These are phyloP conservation scores for Regulus satrapa DNA, from an alignment of 2,113 vertebrate genomes.

Conservation along the genomic window DNA sequence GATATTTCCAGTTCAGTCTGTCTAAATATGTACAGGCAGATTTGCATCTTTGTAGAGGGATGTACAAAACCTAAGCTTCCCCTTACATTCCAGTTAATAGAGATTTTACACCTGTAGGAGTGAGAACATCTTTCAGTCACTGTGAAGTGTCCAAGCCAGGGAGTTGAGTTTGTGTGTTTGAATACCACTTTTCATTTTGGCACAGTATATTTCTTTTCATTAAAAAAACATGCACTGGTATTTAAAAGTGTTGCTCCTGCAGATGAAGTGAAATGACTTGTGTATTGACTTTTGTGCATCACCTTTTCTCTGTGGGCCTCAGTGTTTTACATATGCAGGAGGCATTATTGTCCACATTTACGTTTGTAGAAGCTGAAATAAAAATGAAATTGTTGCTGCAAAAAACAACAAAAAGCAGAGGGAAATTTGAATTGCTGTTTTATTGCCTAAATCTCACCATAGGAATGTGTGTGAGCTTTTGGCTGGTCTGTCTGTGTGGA, in stretches of 20 bases:
- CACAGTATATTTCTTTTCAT: accelerated
- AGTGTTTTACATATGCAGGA: not conserved
- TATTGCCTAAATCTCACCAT: not conserved
- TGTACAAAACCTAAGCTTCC: not conserved
- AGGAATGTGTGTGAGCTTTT: not conserved
- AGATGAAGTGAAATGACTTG: not conserved
- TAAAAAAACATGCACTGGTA: not conserved
- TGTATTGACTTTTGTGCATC: not conserved
- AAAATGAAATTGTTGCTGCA: not conserved
- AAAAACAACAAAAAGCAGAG: not conserved
- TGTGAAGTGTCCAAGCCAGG: not conserved
- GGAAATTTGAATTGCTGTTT: not conserved
- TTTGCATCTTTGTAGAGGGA: not conserved
- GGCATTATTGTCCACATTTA: not conserved
- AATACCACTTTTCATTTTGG: not conserved
- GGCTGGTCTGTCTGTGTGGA: not conserved
- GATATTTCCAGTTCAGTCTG: not conserved
- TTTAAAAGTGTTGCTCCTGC: not conserved
- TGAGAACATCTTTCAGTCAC: not conserved
- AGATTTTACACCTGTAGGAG: not conserved
- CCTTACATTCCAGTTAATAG: not conserved
- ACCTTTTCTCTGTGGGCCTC: not conserved
- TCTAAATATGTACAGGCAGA: not conserved
- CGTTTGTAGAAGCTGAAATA: not conserved
- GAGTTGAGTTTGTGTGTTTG: not conserved